A percentile compares a stretch with the other conserved stretches of the same genome.
Evolutionary conservation across 2,113 vertebrate species (phyloP).

Genomic region (Osmerus eperlanus): DNA sequence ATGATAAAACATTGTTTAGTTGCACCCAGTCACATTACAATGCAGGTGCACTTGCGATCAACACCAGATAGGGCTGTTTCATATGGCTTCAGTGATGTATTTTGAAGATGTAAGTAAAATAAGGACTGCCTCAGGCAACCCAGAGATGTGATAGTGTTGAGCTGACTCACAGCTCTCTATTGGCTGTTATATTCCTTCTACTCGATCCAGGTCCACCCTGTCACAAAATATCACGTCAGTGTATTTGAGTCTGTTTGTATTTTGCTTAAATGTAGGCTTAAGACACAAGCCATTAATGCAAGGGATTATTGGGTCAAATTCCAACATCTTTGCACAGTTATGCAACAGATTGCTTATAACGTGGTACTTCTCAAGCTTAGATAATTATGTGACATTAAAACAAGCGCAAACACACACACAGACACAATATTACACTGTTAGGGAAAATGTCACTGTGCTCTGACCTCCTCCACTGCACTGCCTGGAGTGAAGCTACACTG

Average conservation of each 20-base stretch:
- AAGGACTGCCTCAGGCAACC: background rate
- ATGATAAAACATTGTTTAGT: background rate
- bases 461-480: too few species aligned
- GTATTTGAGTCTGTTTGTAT: background rate
- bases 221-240: background rate
- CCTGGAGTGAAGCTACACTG: too few species aligned
- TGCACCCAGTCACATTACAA: background rate
- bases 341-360: background rate
- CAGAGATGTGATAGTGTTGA: background rate
- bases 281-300: background rate
- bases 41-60: background rate
- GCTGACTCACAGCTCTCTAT: background rate
- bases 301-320: background rate
- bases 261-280: background rate
- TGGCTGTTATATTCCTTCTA: background rate
- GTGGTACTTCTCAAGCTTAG: background rate
- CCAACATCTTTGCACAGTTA: background rate
- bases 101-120: background rate
- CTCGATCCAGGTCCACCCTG: background rate
- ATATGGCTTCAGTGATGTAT: background rate
- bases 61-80: background rate
- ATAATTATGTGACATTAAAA: background rate
- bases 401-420: background rate
- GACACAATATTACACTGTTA: background rate
- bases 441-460: too few species aligned